Conservation (phyloP, 2,888 invertebrate species). For the Rhagium mordax region DNA sequence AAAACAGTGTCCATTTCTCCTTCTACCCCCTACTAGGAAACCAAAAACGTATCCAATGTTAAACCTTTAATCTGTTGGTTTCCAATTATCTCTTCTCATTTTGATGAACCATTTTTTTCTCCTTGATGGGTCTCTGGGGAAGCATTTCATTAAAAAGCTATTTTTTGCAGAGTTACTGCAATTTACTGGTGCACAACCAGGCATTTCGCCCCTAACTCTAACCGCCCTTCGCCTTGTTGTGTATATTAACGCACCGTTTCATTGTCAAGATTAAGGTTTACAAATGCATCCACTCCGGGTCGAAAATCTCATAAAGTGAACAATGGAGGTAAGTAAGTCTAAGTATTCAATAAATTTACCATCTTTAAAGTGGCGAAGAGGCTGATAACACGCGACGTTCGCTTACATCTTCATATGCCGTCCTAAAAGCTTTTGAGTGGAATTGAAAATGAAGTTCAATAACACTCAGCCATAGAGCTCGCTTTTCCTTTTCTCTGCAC, state of each 20-base stretch:
- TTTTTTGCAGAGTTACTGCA: too few species aligned
- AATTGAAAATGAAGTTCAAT: constrained; percentile 33
- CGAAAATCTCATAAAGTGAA: constrained; percentile 13
- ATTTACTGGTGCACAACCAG: too few species aligned
- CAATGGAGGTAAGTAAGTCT: constrained; percentile 8
- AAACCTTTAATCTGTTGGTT: too few species aligned
- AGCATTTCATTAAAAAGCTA: too few species aligned
- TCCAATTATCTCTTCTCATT: too few species aligned
- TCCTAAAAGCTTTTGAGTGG: constrained; percentile 21
- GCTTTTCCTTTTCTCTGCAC: background rate
- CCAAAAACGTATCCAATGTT: too few species aligned
- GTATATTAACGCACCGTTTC: background rate
- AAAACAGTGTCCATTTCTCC: too few species aligned
- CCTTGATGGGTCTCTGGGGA: too few species aligned
- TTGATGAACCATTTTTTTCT: too few species aligned
- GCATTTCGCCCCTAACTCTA: too few species aligned
- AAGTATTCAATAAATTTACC: constrained; percentile 21
- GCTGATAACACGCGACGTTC: constrained; percentile 18
- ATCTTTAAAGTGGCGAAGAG: constrained; percentile 9
- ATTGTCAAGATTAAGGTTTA: background rate
- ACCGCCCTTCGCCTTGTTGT: background rate
- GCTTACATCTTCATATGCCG: constrained; percentile 20
- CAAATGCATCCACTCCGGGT: background rate
- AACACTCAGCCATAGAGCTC: constrained; percentile 17
- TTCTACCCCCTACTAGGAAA: too few species aligned